Percentiles rank a stretch among this genome's conserved stretches.
Conservation (phyloP, 2,113 vertebrate genomes). For the Chrysochloris asiatica region DNA sequence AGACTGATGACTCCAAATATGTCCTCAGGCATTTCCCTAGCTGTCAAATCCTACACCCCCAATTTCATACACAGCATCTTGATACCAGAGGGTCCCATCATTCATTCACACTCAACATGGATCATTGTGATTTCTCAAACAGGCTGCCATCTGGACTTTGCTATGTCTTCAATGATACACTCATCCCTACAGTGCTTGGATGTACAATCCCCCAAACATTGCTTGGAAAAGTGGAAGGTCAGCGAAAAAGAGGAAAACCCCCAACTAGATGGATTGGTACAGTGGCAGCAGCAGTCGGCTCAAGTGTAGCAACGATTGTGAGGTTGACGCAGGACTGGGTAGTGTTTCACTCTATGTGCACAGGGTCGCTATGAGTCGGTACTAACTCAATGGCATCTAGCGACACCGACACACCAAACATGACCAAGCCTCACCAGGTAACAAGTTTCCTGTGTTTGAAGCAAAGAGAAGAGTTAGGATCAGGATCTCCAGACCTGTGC, state of each 20-base stretch:
- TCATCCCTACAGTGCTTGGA: not conserved
- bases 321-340: no score
- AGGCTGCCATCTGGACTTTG: not conserved
- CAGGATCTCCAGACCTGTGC: not conserved
- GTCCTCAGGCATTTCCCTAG: not conserved
- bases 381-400: no score
- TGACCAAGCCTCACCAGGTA: not conserved
- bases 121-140: not conserved
- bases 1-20: not conserved
- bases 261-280: no score
- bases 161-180: not conserved
- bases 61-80: not conserved
- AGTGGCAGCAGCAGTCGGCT: no score
- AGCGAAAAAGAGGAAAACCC: no score
- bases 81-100: not conserved
- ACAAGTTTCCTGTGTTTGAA: not conserved
- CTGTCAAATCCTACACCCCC: not conserved
- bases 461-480: not conserved
- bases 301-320: no score
- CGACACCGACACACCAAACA: no score
- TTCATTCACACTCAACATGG: not conserved
- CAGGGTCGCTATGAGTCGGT: no score
- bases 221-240: no score
- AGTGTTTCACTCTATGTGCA: no score
- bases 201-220: no score